These are phyloP conservation scores for Cichlasoma orientale DNA, from an alignment of 2,797 vertebrate species.

Conservation along the genomic window DNA sequence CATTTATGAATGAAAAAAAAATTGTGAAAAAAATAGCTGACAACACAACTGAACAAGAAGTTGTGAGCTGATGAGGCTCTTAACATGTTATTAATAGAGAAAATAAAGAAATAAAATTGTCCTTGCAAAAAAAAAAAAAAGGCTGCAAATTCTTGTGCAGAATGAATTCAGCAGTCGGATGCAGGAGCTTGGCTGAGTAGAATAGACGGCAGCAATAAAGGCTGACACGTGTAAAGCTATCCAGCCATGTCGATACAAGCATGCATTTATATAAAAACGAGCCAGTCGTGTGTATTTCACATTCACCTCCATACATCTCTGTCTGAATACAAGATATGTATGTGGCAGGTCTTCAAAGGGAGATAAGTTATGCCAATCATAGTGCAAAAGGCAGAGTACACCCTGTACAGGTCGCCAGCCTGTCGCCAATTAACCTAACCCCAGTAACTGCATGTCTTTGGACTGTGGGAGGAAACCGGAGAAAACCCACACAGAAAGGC, in stretches of 20 bases:
- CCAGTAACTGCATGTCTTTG: too few relatives aligned
- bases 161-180: not conserved
- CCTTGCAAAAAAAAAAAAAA: not conserved
- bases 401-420: too few relatives aligned
- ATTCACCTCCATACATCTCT: not conserved
- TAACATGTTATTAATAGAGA: not conserved
- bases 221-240: not conserved
- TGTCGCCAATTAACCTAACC: too few relatives aligned
- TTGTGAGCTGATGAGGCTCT: not conserved
- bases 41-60: not conserved
- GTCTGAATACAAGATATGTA: not conserved
- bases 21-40: not conserved
- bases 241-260: not conserved
- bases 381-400: too few relatives aligned
- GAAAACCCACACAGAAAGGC: too few relatives aligned
- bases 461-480: too few relatives aligned
- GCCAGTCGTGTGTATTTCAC: not conserved
- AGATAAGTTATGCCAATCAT: not conserved
- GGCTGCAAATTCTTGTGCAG: not conserved
- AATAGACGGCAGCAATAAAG: not conserved
- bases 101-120: not conserved
- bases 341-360: not conserved
- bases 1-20: not conserved
- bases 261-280: not conserved
- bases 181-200: not conserved